These are phyloP conservation scores for Luperina nickerlii DNA, from an alignment of 2,888 invertebrate species.

Conservation along the genomic window DNA sequence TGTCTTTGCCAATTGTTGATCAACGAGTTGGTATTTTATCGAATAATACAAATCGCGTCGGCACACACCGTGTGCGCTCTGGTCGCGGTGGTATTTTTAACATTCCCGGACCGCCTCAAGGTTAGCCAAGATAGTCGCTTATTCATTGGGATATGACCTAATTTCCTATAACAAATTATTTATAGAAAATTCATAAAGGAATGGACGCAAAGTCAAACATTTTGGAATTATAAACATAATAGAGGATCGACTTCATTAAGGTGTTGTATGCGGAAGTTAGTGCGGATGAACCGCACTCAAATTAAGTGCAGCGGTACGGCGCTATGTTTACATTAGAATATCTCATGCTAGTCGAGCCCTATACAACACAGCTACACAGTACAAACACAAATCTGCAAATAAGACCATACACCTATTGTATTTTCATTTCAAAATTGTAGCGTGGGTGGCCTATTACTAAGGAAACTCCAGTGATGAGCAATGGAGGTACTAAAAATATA, in stretches of 20 bases:
- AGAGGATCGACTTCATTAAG: conserved; percentile 30
- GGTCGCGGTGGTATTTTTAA: conserved; percentile 88
- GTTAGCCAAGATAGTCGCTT: conserved; percentile 88
- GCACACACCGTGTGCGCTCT: conserved; percentile 77
- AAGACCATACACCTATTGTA: conserved; percentile 25
- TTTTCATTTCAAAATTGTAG: conserved; percentile 71
- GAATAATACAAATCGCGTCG: conserved; percentile 77
- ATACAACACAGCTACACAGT: conserved; percentile 1
- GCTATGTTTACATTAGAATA: conserved; percentile 39
- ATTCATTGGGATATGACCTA: conserved; percentile 89
- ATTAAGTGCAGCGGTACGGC: conserved; percentile 32
- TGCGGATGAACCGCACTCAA: conserved; percentile 23
- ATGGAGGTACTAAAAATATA: conserved; percentile 51
- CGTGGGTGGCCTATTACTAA: conserved; percentile 69
- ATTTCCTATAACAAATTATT: conserved; percentile 83
- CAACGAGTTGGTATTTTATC: conserved; percentile 71
- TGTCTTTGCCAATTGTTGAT: conserved; percentile 46
- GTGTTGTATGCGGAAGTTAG: conserved; percentile 44
- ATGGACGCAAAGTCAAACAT: conserved; percentile 42
- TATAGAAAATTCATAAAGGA: conserved; percentile 70
- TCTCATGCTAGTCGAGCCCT: neutral
- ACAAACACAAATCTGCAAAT: neutral
- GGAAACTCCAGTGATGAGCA: conserved; percentile 46
- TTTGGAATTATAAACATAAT: conserved; percentile 32
- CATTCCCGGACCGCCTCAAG: conserved; percentile 90